These are phyloP conservation scores for Paedocypris micromegethes DNA, from an alignment of 2,797 vertebrate species.

Conservation along the genomic window DNA sequence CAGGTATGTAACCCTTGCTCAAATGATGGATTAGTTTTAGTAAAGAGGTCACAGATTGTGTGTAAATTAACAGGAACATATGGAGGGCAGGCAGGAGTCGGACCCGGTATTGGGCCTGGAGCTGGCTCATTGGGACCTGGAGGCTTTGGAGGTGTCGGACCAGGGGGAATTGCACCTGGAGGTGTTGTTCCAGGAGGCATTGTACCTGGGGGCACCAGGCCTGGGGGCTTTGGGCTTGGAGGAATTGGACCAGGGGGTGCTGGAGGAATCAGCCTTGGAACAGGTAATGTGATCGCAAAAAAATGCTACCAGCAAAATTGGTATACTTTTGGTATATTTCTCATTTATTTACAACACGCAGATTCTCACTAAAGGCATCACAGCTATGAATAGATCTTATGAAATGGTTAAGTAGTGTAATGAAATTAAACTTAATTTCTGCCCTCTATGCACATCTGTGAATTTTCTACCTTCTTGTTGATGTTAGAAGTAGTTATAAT, in stretches of 20 bases:
- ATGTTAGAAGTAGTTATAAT: no score
- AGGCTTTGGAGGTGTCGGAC: constrained; percentile 37
- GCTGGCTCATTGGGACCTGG: constrained; percentile 6
- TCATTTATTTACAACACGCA: no score
- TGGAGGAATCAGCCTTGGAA: constrained; percentile 45
- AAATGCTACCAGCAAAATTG: no score
- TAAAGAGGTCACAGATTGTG: not conserved
- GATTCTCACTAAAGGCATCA: no score
- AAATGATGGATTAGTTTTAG: not conserved
- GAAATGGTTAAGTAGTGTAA: no score
- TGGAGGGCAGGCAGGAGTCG: constrained; percentile 43
- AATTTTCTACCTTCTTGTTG: no score
- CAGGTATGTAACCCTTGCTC: constrained; percentile 46
- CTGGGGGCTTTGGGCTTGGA: constrained; percentile 18
- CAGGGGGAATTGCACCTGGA: constrained; percentile 41
- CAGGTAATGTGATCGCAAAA: constrained; percentile 24
- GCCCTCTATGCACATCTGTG: no score
- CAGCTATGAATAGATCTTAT: no score
- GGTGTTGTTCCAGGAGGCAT: constrained; percentile 47
- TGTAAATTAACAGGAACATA: constrained; percentile 32
- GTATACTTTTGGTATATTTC: no score
- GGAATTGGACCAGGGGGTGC: constrained; percentile 22
- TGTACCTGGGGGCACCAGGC: constrained; percentile 35
- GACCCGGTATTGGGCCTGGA: constrained; percentile 30
- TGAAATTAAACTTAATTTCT: no score